Percentiles rank a stretch among this genome's conserved stretches.
Conservation (phyloP, 2,888 invertebrate species). For the Agonopterix heracliana region DNA sequence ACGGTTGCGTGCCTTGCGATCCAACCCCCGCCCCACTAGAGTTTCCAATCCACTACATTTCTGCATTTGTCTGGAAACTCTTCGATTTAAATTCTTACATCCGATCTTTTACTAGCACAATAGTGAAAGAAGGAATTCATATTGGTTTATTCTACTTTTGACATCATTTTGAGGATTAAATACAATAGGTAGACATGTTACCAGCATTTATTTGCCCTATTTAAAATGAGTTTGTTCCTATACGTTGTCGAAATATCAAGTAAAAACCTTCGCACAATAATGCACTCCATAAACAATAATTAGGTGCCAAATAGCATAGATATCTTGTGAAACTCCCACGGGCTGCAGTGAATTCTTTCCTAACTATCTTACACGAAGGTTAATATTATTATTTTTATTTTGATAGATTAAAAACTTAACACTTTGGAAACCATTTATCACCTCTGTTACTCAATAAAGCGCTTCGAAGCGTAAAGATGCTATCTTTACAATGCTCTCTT, state of each 20-base stretch:
- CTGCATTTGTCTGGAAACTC: slow-evolving; percentile 23
- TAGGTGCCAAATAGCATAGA: slow-evolving; percentile 25
- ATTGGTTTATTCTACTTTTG: too few species aligned
- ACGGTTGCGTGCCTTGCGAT: slow-evolving; percentile 45
- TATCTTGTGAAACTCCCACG: slow-evolving; percentile 29
- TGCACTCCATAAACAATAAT: slow-evolving; percentile 23
- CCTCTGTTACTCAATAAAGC: not conserved
- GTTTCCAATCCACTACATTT: slow-evolving; percentile 52
- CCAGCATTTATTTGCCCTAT: too few species aligned
- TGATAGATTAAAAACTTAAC: not conserved
- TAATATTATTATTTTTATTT: slow-evolving; percentile 1
- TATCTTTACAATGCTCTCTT: slow-evolving; percentile 1
- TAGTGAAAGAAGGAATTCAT: too few species aligned
- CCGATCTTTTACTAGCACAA: not conserved
- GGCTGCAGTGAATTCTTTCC: slow-evolving; percentile 11
- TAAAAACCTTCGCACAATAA: slow-evolving; percentile 16
- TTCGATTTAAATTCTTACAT: slow-evolving; percentile 7
- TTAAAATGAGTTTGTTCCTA: too few species aligned
- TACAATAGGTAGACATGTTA: too few species aligned
- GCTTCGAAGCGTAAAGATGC: slow-evolving; percentile 1
- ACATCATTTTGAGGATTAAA: too few species aligned
- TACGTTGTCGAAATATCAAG: too few species aligned
- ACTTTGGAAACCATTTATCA: not conserved
- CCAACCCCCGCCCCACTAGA: slow-evolving; percentile 38
- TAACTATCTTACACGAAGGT: slow-evolving; percentile 18